These are phyloP conservation scores for Bellardia pandia DNA, from an alignment of 2,888 invertebrate genomes.

Conservation along the genomic window DNA sequence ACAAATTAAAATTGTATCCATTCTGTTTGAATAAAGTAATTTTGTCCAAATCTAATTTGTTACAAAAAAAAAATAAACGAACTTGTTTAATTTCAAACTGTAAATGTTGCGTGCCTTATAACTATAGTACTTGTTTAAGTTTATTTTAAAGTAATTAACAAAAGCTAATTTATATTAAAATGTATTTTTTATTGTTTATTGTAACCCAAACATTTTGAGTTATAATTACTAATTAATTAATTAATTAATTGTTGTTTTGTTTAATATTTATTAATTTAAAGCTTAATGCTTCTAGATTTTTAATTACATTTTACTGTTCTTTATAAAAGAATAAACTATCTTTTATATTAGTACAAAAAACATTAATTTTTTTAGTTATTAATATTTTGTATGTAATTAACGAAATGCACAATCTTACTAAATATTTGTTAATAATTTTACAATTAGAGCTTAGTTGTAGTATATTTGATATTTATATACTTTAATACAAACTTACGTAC, in stretches of 20 bases:
- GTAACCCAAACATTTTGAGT: not conserved
- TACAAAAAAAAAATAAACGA: slow-evolving; percentile 23
- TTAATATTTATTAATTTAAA: slow-evolving; percentile 27
- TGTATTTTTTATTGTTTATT: slow-evolving; percentile 1
- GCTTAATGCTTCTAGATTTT: slow-evolving; percentile 54
- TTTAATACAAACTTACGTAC: not conserved
- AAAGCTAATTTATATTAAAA: slow-evolving; percentile 17
- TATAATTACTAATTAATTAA: not conserved
- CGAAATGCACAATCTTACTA: slow-evolving; percentile 62
- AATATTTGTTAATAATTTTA: slow-evolving; percentile 50
- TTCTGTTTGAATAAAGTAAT: slow-evolving; percentile 58
- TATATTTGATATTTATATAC: slow-evolving; percentile 19
- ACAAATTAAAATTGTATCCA: slow-evolving; percentile 68
- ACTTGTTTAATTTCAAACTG: slow-evolving; percentile 51
- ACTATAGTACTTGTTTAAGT: slow-evolving; percentile 56
- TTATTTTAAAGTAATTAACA: slow-evolving; percentile 64
- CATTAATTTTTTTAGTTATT: slow-evolving; percentile 12
- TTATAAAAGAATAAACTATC: not conserved
- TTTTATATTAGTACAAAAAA: not conserved
- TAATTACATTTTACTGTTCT: not conserved
- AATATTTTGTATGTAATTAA: slow-evolving; percentile 45
- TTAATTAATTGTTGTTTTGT: slow-evolving; percentile 25
- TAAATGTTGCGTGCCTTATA: slow-evolving; percentile 65
- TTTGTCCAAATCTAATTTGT: slow-evolving; percentile 45
- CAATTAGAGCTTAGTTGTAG: slow-evolving; percentile 63